phyloP scores from a whole-genome alignment of 2,888 invertebrate species.

The Sesamia inferens region DNA sequence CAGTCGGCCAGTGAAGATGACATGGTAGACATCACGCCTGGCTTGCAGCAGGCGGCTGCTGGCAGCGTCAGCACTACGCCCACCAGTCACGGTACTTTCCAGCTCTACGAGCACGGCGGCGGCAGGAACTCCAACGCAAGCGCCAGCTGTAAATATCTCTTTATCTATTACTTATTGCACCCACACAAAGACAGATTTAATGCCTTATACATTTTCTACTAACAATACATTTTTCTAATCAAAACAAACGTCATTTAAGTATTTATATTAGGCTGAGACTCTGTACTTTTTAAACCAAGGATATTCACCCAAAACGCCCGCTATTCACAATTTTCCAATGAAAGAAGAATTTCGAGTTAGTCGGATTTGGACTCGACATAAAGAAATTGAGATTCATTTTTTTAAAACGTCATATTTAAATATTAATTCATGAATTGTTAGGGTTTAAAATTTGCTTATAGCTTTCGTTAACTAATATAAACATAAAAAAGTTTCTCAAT shows the following conservation, averaged over 20 bases:
- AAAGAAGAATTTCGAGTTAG: too few species aligned
- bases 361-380: too few species aligned
- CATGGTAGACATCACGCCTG: conserved; percentile 83
- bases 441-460: too few species aligned
- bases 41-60: conserved; percentile 76
- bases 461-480: too few species aligned
- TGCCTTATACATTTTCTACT: not conserved
- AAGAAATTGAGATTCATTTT: too few species aligned
- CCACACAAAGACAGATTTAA: not conserved
- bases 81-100: conserved; percentile 86
- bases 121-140: conserved; percentile 75
- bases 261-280: not conserved
- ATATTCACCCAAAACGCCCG: not conserved
- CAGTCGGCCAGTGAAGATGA: conserved; percentile 78
- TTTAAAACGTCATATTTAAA: too few species aligned
- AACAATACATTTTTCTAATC: too few species aligned
- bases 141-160: conserved; percentile 77
- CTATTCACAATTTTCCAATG: not conserved
- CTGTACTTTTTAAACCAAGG: not conserved
- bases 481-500: too few species aligned
- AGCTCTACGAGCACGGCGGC: conserved; percentile 82
- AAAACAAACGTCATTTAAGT: too few species aligned
- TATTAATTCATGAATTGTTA: too few species aligned
- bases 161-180: conserved; percentile 10
- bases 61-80: conserved; percentile 72